Percentiles rank a stretch among this genome's conserved stretches.
Evolutionary conservation across 64 coral and sea anemone species (phyloP).

Genomic region (Stylophora pistillata): DNA sequence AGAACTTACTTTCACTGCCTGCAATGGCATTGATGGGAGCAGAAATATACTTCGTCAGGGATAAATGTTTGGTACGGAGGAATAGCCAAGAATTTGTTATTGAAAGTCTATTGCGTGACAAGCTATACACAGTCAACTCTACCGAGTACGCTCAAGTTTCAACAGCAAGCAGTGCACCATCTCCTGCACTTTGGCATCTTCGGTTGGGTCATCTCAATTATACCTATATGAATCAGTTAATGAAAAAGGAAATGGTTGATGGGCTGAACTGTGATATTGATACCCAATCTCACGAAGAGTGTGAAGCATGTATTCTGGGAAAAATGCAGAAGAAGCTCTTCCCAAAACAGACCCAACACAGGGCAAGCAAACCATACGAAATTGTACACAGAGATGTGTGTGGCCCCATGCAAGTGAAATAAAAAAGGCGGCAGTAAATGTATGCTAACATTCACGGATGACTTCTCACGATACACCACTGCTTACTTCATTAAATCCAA

Average conservation of each 20-base stretch:
- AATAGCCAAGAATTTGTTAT: conserved; percentile 64
- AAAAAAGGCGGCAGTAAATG: conserved; percentile 74
- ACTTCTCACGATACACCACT: conserved; percentile 68
- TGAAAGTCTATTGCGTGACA: conserved; percentile 53
- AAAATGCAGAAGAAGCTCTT: conserved; percentile 80
- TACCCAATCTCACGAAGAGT: conserved; percentile 38
- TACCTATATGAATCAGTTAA: conserved; percentile 68
- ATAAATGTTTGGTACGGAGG: conserved; percentile 65
- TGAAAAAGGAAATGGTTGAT: conserved; percentile 81
- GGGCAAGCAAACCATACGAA: conserved; percentile 76
- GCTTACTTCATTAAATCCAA: conserved; percentile 47
- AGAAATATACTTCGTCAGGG: conserved; percentile 54
- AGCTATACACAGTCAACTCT: conserved; percentile 69
- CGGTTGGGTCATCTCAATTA: conserved; percentile 70
- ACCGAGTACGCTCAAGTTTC: conserved; percentile 60
- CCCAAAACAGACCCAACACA: conserved; percentile 75
- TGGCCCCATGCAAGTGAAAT: conserved; percentile 76
- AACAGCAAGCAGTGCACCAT: conserved; percentile 31
- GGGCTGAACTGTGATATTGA: conserved; percentile 48
- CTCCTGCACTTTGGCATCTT: conserved; percentile 72
- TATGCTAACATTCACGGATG: conserved; percentile 85
- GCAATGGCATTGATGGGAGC: conserved; percentile 71
- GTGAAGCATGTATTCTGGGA: conserved; percentile 72
- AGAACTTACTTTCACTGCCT: conserved; percentile 69
- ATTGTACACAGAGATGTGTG: conserved; percentile 83